Base-by-base conservation (phyloP, 92 coral and sea anemone genomes). In the Virgularia gustaviana region DNA sequence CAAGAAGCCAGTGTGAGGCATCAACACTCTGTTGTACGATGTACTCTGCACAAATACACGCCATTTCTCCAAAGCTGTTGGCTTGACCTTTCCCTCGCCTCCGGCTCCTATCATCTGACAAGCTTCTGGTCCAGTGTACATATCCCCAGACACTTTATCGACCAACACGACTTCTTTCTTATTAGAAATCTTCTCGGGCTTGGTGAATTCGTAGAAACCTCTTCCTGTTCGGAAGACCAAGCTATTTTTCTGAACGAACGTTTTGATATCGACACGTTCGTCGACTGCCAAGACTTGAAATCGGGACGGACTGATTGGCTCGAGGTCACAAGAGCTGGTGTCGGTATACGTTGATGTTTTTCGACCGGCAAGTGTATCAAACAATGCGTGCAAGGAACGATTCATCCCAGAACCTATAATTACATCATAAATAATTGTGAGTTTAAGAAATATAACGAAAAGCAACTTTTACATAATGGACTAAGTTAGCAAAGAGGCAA, bases 21-120 rank as follows among this genome's bases (percentile, higher is more conserved):
- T 86, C 24, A 91, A 76, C 24, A 91, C 97, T 49, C 97, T 57
- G 49, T 91, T 91, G 63, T 91, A 91, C 6, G 97, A 91, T 9
- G 97, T 91, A 61, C 97, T 91, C 49, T 91, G 97, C n/a, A 88
- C 97, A 76, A 91, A 91, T 22, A 91, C 96, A 16, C 97, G 91
- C 97, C 97, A 91, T 41, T 91, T 82, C 57, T 91, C 91, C 55
- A 91, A 76, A 2, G 90, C 83, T 0, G 96, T 56, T 10, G 97
- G 97, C 33, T 86, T 88, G 31, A 91, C 68, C 62, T 59, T 86
- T 2, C 78, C 85, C 0, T 86, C 61, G 9, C 91, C 97, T 1
- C 96, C 96, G 1, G 96, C 97, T 2, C 97, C 97, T 28, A 91
- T 88, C 97, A 91, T 88, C 7, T 77, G 85, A 39, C 96, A 83